These are phyloP conservation scores for Capreolus pygargus DNA, from an alignment of 2,113 vertebrate species.

Conservation along the genomic window DNA sequence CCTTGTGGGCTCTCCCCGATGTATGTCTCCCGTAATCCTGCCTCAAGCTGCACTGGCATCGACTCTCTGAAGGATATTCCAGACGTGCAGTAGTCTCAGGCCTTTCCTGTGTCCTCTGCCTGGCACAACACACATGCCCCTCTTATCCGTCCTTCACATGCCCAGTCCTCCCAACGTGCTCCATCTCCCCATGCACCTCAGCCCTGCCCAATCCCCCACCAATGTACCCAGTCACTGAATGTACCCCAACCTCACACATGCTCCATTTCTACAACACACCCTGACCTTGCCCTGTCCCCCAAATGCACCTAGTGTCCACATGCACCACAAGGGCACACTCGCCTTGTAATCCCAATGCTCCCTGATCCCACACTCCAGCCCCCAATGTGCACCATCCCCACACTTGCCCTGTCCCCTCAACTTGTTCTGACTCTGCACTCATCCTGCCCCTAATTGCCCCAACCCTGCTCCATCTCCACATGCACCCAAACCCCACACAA, in stretches of 20 bases:
- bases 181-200: not conserved
- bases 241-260: not conserved
- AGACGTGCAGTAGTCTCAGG: not conserved
- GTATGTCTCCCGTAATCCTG: not conserved
- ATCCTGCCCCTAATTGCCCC: not conserved
- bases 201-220: not conserved
- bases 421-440: not conserved
- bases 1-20: fast-evolving
- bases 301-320: fast-evolving
- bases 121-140: not conserved
- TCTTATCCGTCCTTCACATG: not conserved
- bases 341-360: not conserved
- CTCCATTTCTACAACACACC: not conserved
- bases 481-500: not conserved
- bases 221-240: not conserved
- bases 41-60: not conserved
- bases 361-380: not conserved
- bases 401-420: not conserved
- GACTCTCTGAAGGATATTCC: not conserved
- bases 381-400: not conserved
- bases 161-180: not conserved
- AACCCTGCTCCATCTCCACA: not conserved
- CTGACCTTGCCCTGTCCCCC: not conserved
- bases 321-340: not conserved
- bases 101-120: not conserved